These are phyloP conservation scores for Zaprionus tsacasi DNA, from an alignment of 1,140 invertebrate species.

Conservation along the genomic window DNA sequence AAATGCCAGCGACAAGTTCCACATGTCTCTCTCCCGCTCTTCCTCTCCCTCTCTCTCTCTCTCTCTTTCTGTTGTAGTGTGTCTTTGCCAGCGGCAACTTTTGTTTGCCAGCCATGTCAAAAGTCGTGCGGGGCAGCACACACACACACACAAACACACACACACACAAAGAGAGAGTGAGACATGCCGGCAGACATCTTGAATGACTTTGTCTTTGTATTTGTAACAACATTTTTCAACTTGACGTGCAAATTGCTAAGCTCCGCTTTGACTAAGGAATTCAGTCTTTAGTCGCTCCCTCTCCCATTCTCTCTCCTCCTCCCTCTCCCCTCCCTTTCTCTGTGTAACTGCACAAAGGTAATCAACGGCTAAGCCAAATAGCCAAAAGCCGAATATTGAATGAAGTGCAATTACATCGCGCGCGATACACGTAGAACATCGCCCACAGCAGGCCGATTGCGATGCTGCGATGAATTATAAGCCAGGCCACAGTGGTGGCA, in stretches of 20 bases:
- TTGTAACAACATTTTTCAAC: conserved; percentile 48
- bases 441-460: conserved; percentile 3
- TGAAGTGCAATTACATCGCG: conserved; percentile 32
- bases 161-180: conserved; percentile 7
- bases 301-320: conserved; percentile 15
- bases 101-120: conserved; percentile 67
- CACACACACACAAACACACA: neutral
- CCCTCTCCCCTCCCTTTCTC: neutral
- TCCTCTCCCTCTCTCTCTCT: no score
- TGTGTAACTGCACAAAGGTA: conserved; percentile 20
- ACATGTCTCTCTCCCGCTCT: conserved; percentile 24
- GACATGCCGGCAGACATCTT: conserved; percentile 12
- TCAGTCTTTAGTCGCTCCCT: neutral
- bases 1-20: conserved; percentile 58
- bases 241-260: conserved; percentile 44
- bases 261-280: conserved; percentile 13
- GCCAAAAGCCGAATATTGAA: conserved; percentile 42
- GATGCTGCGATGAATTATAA: neutral
- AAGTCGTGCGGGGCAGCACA: conserved; percentile 58
- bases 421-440: neutral
- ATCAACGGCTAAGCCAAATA: conserved; percentile 45
- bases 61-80: conserved; percentile 19
- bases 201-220: conserved; percentile 47
- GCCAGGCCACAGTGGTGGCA: neutral
- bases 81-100: conserved; percentile 58